Conservation (phyloP, 2,797 vertebrate genomes). For the Alosa sapidissima region DNA sequence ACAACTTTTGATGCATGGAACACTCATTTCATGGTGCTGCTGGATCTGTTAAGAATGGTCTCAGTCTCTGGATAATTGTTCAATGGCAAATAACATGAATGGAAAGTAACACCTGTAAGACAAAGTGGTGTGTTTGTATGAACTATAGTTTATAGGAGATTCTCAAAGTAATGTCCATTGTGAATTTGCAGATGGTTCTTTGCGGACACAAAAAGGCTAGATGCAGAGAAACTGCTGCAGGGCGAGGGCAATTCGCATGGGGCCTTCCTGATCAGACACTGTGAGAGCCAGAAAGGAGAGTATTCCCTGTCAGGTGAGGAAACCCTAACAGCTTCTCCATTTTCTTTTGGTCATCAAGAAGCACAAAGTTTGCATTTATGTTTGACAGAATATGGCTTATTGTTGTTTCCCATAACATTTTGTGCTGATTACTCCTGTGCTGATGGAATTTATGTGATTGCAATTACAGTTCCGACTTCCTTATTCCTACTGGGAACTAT, state of each 20-base stretch:
- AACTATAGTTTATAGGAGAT: neutral
- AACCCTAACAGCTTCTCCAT: neutral
- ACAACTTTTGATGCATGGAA: neutral
- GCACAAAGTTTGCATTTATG: neutral
- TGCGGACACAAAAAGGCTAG: constrained; percentile 82
- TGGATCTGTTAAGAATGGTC: neutral
- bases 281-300: constrained; percentile 84
- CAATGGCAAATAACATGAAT: neutral
- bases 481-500: neutral
- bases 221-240: constrained; percentile 86
- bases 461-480: neutral
- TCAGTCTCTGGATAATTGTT: neutral
- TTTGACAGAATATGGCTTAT: neutral
- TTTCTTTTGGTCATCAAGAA: neutral
- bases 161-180: neutral
- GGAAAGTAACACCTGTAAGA: neutral
- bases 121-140: neutral
- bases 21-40: neutral
- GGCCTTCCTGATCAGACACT: constrained; percentile 89
- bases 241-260: constrained; percentile 75
- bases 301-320: constrained; percentile 88
- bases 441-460: neutral
- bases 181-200: constrained; percentile 88
- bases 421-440: neutral
- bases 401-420: neutral